phyloP scores from a whole-genome alignment of 2,113 vertebrate genomes.

The Cinclus mexicanus region DNA sequence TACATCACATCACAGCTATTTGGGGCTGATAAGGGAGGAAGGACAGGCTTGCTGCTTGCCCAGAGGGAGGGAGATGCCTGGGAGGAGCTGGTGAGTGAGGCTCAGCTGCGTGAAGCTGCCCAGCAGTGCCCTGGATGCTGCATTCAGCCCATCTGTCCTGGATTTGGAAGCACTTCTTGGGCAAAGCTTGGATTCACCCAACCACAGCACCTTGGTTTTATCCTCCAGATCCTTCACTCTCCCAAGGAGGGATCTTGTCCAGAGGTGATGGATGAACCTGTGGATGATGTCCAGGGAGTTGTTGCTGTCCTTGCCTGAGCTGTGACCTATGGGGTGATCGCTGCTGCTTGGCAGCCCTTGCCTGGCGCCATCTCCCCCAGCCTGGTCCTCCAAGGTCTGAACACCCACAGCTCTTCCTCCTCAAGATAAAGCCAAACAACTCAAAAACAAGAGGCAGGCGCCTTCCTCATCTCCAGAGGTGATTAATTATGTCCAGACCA shows the following conservation, averaged over 20 bases:
- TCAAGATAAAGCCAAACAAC: background rate
- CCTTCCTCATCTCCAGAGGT: background rate
- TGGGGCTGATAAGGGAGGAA: constrained; percentile 41
- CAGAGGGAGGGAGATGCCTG: background rate
- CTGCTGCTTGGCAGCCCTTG: background rate
- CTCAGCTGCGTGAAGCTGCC: background rate
- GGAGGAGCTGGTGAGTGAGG: background rate
- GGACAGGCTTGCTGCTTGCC: background rate
- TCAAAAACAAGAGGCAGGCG: background rate
- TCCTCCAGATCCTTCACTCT: background rate
- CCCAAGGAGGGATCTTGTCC: background rate
- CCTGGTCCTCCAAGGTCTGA: background rate
- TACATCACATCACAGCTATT: constrained; percentile 23
- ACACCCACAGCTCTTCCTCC: background rate
- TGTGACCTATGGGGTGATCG: accelerated
- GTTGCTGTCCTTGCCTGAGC: background rate
- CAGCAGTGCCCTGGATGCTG: background rate
- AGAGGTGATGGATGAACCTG: background rate
- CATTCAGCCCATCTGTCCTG: background rate
- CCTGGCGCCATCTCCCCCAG: accelerated
- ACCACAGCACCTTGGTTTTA: background rate
- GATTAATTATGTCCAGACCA: background rate
- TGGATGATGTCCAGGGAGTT: background rate
- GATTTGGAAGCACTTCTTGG: background rate
- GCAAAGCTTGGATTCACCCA: background rate